Evolutionary conservation across 2,797 vertebrate genomes (phyloP).

Genomic region (Gambelia wislizenii): DNA sequence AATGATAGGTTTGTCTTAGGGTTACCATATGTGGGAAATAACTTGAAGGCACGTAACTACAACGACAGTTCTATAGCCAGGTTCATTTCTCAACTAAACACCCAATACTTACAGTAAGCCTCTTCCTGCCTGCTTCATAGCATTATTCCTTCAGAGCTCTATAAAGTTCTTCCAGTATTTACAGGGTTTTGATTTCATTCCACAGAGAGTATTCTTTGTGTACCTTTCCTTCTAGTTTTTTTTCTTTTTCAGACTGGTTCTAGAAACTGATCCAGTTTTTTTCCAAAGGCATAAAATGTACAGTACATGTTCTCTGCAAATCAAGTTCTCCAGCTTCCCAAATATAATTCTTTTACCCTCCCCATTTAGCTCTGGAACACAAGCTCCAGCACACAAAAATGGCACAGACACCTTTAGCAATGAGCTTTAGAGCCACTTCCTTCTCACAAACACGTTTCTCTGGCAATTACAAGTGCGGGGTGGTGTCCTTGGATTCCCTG

Average conservation of each 20-base stretch:
- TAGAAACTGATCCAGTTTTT: background rate
- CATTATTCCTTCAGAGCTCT: background rate
- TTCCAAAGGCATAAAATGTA: background rate
- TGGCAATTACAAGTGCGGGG: background rate
- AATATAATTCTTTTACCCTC: background rate
- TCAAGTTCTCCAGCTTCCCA: background rate
- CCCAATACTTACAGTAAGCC: background rate
- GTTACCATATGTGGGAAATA: too few species aligned
- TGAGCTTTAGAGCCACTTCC: background rate
- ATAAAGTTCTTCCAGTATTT: background rate
- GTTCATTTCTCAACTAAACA: background rate
- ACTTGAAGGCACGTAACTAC: too few species aligned
- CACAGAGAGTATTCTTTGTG: background rate
- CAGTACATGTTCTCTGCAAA: background rate
- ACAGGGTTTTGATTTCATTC: background rate
- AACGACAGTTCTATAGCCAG: background rate
- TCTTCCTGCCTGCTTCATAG: too few species aligned
- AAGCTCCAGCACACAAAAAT: background rate
- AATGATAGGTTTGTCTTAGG: too few species aligned
- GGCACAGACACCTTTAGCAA: background rate
- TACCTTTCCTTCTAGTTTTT: background rate
- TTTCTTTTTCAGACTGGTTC: background rate
- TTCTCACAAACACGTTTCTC: background rate
- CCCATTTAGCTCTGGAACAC: background rate
- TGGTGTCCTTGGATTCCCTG: background rate